A percentile compares a stretch with the other conserved stretches of the same genome.
These are phyloP conservation scores for Drosophila neotestacea DNA, from an alignment of 2,888 invertebrate species.

Conservation along the genomic window DNA sequence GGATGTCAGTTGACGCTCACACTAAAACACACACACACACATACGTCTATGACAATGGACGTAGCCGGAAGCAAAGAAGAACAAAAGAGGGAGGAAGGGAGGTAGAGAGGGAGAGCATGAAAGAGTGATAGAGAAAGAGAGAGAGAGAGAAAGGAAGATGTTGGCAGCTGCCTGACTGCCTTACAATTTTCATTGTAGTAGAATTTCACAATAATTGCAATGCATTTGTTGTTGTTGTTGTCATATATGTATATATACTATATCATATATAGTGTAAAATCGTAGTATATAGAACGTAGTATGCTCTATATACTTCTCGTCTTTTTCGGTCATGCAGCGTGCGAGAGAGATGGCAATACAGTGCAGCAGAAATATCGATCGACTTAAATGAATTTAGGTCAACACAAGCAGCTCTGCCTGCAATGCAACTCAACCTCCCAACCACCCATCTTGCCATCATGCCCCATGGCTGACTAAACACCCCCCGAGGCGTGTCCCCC, in stretches of 20 bases:
- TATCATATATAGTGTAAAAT: conserved; percentile 38
- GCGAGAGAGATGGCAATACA: conserved; percentile 38
- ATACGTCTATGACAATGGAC: conserved; percentile 46
- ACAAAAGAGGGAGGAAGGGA: neutral
- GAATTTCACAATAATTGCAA: conserved; percentile 77
- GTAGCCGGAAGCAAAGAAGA: conserved; percentile 43
- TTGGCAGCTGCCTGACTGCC: conserved; percentile 52
- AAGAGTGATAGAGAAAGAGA: neutral
- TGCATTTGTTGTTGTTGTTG: conserved; percentile 43
- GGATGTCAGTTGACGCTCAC: conserved; percentile 52
- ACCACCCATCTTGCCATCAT: neutral
- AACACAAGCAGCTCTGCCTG: conserved; percentile 32
- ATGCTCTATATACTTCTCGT: conserved; percentile 74
- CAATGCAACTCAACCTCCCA: neutral
- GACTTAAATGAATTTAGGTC: conserved; percentile 80
- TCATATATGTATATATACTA: conserved; percentile 33
- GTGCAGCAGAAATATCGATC: conserved; percentile 73
- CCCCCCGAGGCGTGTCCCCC: conserved; percentile 1
- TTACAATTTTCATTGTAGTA: conserved; percentile 75
- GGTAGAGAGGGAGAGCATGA: neutral
- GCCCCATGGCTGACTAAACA: conserved; percentile 5
- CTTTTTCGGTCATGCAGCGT: conserved; percentile 68
- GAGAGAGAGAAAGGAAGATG: neutral
- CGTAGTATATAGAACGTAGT: conserved; percentile 65
- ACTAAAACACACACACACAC: conserved; percentile 22